phyloP scores from a whole-genome alignment of 2,797 vertebrate species.

The Neosalanx taihuensis region DNA sequence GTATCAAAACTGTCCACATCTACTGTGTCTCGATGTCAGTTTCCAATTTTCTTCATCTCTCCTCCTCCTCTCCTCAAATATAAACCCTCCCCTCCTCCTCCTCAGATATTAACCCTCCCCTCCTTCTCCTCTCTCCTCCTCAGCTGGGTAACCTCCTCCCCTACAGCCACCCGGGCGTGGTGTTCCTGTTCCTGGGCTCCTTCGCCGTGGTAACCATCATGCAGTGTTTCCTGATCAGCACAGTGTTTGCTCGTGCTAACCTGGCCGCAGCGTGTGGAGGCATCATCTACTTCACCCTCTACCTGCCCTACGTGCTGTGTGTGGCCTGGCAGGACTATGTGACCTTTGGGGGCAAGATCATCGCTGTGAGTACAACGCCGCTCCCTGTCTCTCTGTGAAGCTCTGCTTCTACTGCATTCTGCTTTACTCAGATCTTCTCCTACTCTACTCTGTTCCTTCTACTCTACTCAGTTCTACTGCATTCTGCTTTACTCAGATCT shows the following conservation, averaged over 20 bases:
- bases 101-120: no score
- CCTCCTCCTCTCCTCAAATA: background rate
- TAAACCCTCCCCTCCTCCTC: background rate
- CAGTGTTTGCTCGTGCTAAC: constrained; percentile 93
- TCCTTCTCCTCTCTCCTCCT: background rate
- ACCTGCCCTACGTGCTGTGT: constrained; percentile 92
- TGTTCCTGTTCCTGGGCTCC: constrained; percentile 89
- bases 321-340: constrained; percentile 96
- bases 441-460: no score
- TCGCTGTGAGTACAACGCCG: constrained; percentile 76
- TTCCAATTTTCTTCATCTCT: background rate
- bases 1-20: no score
- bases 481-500: no score
- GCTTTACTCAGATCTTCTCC: no score
- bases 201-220: constrained; percentile 93
- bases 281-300: constrained; percentile 95
- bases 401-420: background rate
- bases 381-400: background rate
- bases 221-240: constrained; percentile 98
- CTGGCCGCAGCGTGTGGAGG: constrained; percentile 95
- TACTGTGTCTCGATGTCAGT: no score
- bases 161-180: constrained; percentile 90
- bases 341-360: constrained; percentile 84
- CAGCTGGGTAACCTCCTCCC: constrained; percentile 94
- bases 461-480: no score